Conservation (phyloP, 2,113 vertebrate genomes). For the Microcebus ravelobensis region DNA sequence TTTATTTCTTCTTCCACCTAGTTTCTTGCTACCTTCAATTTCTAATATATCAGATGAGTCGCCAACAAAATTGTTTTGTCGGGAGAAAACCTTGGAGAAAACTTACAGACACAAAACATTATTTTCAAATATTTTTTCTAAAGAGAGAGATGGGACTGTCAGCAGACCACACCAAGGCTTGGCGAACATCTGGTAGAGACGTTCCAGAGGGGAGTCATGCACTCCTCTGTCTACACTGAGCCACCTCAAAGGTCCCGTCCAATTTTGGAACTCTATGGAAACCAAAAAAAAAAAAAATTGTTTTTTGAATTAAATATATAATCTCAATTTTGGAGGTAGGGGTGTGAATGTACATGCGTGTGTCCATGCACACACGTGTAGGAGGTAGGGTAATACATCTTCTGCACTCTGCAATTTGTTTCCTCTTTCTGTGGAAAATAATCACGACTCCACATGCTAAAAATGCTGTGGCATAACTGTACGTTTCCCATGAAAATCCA, state of each 20-base stretch:
- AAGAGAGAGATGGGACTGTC: not conserved
- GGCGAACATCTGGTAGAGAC: not conserved
- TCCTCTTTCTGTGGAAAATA: not conserved
- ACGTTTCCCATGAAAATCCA: not conserved
- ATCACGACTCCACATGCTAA: not conserved
- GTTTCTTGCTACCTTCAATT: not conserved
- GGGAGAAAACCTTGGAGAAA: not conserved
- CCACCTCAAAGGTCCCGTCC: not conserved
- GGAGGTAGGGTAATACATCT: not conserved
- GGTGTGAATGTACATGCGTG: accelerated
- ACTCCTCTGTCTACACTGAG: not conserved
- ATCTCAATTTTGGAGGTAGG: not conserved
- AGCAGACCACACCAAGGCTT: not conserved
- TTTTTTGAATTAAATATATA: not conserved
- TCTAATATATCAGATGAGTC: not conserved
- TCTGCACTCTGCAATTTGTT: not conserved
- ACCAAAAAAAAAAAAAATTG: not conserved
- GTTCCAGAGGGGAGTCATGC: not conserved
- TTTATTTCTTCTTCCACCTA: not conserved
- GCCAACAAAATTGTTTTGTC: not conserved
- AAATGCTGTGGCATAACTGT: not conserved
- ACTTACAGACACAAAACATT: not conserved
- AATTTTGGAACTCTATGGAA: not conserved
- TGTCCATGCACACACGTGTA: not conserved
- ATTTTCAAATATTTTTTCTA: constrained; percentile 29